phyloP scores from a whole-genome alignment of 2,888 invertebrate species.

The Molanna angustata region DNA sequence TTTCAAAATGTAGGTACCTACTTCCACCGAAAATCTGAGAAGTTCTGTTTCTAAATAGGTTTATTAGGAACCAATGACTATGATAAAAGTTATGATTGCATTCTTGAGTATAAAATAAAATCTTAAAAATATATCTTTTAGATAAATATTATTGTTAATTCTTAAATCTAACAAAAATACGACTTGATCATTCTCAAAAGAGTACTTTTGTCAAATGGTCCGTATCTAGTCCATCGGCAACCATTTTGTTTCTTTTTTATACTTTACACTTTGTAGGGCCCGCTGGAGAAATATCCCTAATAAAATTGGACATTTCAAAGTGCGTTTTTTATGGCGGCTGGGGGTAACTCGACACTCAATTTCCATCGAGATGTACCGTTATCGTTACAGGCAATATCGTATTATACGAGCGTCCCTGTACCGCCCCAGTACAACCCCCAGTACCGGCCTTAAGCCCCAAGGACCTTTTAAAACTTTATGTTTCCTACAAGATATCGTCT shows the following conservation, averaged over 20 bases:
- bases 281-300: slow-evolving; percentile 30
- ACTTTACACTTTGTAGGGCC: slow-evolving; percentile 22
- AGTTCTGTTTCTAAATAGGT: no score
- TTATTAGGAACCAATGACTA: no score
- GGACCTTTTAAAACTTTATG: slow-evolving; percentile 33
- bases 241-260: slow-evolving; percentile 24
- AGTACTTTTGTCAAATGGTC: background rate
- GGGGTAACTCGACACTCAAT: slow-evolving; percentile 33
- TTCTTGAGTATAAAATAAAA: no score
- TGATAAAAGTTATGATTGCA: no score
- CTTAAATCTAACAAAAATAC: no score
- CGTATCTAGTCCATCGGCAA: slow-evolving; percentile 12
- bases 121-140: no score
- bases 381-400: slow-evolving; percentile 31
- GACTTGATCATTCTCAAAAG: no score
- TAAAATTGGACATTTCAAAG: slow-evolving; percentile 33
- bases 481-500: slow-evolving; percentile 8
- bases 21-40: no score
- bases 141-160: no score
- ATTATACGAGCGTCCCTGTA: slow-evolving; percentile 23
- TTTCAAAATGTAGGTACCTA: no score
- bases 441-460: slow-evolving; percentile 20
- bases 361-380: slow-evolving; percentile 31
- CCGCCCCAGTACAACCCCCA: background rate
- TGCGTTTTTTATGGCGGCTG: slow-evolving; percentile 32